phyloP scores from a whole-genome alignment of 2,113 vertebrate species.

The Nesogale talazaci region DNA sequence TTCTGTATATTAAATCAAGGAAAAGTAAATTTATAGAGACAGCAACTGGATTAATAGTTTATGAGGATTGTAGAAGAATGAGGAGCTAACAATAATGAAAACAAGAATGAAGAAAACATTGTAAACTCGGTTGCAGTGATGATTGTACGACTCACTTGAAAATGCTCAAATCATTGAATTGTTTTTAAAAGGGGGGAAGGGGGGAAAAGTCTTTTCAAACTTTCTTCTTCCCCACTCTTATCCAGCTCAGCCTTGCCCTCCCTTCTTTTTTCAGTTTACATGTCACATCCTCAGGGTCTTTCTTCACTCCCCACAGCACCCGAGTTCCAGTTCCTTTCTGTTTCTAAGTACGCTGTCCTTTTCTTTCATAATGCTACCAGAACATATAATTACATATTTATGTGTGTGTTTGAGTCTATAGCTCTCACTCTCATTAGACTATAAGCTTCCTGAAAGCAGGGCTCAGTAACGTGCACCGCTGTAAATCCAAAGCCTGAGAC shows the following conservation, averaged over 20 bases:
- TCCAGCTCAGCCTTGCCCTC: conserved; percentile 30
- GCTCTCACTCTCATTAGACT: not conserved
- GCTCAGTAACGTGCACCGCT: not conserved
- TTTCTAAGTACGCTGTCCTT: not conserved
- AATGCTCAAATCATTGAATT: too few species aligned
- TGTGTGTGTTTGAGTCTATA: not conserved
- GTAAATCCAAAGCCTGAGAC: not conserved
- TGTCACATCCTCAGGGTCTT: conserved; percentile 47
- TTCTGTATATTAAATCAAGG: too few species aligned
- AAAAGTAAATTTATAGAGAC: too few species aligned
- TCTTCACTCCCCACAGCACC: conserved; percentile 18
- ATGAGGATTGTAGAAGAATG: too few species aligned
- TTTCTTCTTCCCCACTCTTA: conserved; percentile 1
- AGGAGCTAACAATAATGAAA: too few species aligned
- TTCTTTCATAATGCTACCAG: not conserved
- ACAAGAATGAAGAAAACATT: too few species aligned
- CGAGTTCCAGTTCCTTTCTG: not conserved
- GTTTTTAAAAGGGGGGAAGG: too few species aligned
- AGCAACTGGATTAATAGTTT: too few species aligned
- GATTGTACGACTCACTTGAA: too few species aligned
- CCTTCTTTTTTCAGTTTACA: conserved; percentile 42
- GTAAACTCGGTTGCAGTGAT: too few species aligned
- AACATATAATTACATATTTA: not conserved
- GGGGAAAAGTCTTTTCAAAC: conserved; percentile 45
- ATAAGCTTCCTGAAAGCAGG: not conserved